These are phyloP conservation scores for Melanerpes aurifrons DNA, from an alignment of 2,113 vertebrate species.

Conservation along the genomic window DNA sequence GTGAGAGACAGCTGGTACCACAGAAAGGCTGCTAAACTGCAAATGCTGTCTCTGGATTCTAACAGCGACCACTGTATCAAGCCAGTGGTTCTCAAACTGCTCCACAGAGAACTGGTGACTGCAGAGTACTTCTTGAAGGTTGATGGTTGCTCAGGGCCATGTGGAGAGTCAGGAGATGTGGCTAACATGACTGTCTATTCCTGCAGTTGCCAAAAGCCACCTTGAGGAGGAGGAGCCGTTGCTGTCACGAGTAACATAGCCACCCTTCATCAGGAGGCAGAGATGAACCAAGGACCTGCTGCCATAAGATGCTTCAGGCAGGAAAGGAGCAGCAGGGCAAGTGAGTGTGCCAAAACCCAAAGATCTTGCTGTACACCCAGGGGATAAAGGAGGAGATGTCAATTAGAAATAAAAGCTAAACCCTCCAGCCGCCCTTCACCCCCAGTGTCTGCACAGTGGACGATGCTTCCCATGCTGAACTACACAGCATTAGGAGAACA, in stretches of 20 bases:
- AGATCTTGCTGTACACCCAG: slow-evolving; percentile 17
- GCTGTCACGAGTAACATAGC: not conserved
- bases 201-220: slow-evolving; percentile 53
- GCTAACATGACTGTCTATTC: slow-evolving; percentile 3
- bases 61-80: slow-evolving; percentile 49
- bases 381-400: slow-evolving; percentile 11
- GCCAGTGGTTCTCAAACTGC: slow-evolving; percentile 63
- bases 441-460: not conserved
- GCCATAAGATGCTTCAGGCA: slow-evolving; percentile 42
- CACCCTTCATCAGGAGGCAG: slow-evolving; percentile 32
- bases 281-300: slow-evolving; percentile 43
- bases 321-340: slow-evolving; percentile 38
- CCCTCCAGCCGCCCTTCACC: not conserved
- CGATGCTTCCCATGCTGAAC: not conserved
- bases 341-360: slow-evolving; percentile 13
- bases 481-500: not conserved
- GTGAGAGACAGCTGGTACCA: not conserved
- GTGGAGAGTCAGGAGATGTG: not conserved
- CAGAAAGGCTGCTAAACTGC: not conserved
- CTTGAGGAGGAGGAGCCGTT: slow-evolving; percentile 25
- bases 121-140: slow-evolving; percentile 4
- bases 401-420: not conserved
- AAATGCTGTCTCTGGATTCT: not conserved
- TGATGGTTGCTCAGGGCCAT: not conserved
- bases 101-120: slow-evolving; percentile 28